Evolutionary conservation across 2,888 invertebrate genomes (phyloP), one percentile per base, ranked within the genome.

Genomic region (Ophion ventricosus): DNA sequence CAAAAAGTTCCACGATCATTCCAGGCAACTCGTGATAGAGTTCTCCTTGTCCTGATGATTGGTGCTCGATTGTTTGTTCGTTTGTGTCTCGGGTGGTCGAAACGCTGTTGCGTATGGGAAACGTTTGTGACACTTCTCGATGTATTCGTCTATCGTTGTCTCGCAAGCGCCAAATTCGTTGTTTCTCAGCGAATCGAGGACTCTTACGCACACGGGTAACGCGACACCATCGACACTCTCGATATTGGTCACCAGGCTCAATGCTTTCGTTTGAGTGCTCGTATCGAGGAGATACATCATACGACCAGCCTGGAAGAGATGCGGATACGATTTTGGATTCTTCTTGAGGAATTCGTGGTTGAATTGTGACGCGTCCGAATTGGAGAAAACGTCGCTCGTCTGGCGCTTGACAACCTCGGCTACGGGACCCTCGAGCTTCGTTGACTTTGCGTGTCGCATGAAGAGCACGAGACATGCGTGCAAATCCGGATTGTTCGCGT

Each of bases 391-490:
- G 5, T 94, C 93, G 81, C 95, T 94, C 73, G 94, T 94, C 74
- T 95, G 94, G 64, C 93, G 93, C 69, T 93, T 91, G 26, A 95
- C 92, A 17, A 95, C 95, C 86, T 95, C 93, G 59, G 93, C 93
- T 4, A 95, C 94, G 1, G 94, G 92, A 25, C 94, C 93, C 83
- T 95, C 94, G 89, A 94, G 93, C 25, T 91, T 93, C 82, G 93
- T 91, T 61, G 92, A 92, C 64, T 92, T 92, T 77, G 94, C 93
- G 87, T 94, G 94, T 89, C 95, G 94, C 88, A 95, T 95, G 94
- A 98, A 98, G 88, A 97, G 96, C 88, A 98, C 95, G 89, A 98
- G 94, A 93, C 98, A 98, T 91, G 97, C 96, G 94, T 98, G 98
- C 78, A 99, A 95, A 90, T 96, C 96, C 35, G 98, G 97, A 94